Evolutionary conservation across 2,888 invertebrate genomes (phyloP).

Genomic region (Calliopum simillimum): DNA sequence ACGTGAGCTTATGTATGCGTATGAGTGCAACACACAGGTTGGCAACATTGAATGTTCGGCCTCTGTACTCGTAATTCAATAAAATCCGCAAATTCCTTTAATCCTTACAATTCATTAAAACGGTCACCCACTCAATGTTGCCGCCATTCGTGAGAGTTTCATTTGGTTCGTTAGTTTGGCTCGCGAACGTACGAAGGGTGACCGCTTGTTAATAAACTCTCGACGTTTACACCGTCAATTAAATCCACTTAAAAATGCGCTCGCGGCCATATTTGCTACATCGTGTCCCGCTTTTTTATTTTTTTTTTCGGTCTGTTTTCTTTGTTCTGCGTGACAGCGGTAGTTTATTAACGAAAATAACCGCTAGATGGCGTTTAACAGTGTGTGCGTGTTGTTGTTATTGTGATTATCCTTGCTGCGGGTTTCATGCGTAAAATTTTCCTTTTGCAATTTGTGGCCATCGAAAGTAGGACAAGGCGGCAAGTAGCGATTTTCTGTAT

Average conservation of each 20-base stretch:
- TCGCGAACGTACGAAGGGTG: background rate
- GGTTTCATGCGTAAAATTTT: conserved; percentile 21
- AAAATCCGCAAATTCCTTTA: conserved; percentile 67
- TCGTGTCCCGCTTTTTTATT: conserved; percentile 11
- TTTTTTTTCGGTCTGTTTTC: conserved; percentile 19
- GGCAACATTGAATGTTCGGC: conserved; percentile 36
- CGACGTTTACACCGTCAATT: conserved; percentile 58
- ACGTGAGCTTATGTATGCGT: conserved; percentile 50
- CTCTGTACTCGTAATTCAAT: conserved; percentile 60
- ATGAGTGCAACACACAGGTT: conserved; percentile 39
- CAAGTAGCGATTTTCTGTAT: background rate
- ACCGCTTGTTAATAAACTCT: conserved; percentile 32
- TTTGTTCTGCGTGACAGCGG: conserved; percentile 30
- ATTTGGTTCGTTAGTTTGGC: background rate
- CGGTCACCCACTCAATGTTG: conserved; percentile 47
- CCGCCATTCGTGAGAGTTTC: background rate
- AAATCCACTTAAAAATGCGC: conserved; percentile 60
- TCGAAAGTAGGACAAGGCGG: conserved; percentile 14
- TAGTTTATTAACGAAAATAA: conserved; percentile 48
- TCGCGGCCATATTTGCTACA: conserved; percentile 38
- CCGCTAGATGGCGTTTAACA: conserved; percentile 36
- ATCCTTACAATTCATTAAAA: conserved; percentile 68
- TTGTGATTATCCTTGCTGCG: background rate
- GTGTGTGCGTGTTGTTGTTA: conserved; percentile 11
- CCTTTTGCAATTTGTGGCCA: conserved; percentile 35